Evolutionary conservation across 2,888 invertebrate species (phyloP).

Genomic region (Philhelius pedissequus): DNA sequence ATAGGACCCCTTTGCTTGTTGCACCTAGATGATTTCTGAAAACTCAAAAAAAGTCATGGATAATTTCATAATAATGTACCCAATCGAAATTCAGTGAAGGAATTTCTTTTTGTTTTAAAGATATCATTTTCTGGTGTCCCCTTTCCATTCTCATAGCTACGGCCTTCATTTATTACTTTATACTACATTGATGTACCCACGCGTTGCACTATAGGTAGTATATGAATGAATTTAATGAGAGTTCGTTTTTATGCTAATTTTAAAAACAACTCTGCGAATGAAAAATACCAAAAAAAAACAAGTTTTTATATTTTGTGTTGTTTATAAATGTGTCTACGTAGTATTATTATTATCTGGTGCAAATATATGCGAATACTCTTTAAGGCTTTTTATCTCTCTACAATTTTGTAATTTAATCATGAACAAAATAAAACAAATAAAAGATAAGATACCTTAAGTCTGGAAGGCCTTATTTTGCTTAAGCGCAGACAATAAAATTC

Average conservation of each 20-base stretch:
- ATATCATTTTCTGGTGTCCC: too few relatives aligned
- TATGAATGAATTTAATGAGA: constrained; percentile 15
- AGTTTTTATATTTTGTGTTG: not conserved
- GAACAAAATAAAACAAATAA: not conserved
- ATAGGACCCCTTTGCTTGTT: too few relatives aligned
- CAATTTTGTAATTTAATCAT: not conserved
- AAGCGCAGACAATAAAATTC: not conserved
- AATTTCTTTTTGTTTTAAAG: too few relatives aligned
- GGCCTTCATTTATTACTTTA: not conserved
- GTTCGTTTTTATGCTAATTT: constrained; percentile 8
- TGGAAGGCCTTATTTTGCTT: not conserved
- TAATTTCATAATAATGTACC: too few relatives aligned
- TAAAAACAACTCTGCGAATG: not conserved
- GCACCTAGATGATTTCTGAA: too few relatives aligned
- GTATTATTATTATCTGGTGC: constrained; percentile 6
- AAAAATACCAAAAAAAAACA: not conserved
- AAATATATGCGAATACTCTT: constrained; percentile 14
- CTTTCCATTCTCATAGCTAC: not conserved
- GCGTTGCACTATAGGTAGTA: not conserved
- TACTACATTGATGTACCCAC: not conserved
- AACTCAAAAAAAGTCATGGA: too few relatives aligned
- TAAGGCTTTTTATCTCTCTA: not conserved
- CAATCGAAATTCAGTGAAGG: too few relatives aligned
- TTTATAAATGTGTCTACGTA: not conserved
- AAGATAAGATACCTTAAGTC: constrained; percentile 1